These are phyloP conservation scores for Lysiphlebus fabarum DNA, from an alignment of 1,140 invertebrate genomes.

Conservation along the genomic window DNA sequence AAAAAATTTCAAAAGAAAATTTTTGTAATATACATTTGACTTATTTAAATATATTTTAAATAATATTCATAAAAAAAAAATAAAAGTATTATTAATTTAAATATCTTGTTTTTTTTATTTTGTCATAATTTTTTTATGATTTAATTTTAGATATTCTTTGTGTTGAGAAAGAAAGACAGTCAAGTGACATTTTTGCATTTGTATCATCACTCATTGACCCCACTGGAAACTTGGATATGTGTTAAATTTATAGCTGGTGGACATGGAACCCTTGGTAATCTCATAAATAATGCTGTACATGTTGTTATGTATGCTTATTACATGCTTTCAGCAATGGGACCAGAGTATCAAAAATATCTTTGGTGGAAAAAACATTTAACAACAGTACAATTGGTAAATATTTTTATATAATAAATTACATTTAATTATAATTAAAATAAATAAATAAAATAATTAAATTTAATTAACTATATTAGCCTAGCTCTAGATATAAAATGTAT, in stretches of 20 bases:
- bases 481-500: too few relatives aligned
- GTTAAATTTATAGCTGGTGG: constrained; percentile 93
- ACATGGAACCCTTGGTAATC: constrained; percentile 86
- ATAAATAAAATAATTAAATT: too few relatives aligned
- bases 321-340: constrained; percentile 86
- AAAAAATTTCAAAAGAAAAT: too few relatives aligned
- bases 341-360: constrained; percentile 84
- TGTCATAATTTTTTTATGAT: constrained; percentile 12
- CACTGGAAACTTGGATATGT: constrained; percentile 91
- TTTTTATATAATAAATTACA: too few relatives aligned
- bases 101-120: background rate
- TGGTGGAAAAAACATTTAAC: constrained; percentile 97
- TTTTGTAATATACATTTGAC: too few relatives aligned
- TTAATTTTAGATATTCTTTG: constrained; percentile 82
- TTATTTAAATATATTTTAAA: too few relatives aligned
- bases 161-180: constrained; percentile 86
- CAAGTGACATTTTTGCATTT: constrained; percentile 91
- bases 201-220: constrained; percentile 93
- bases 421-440: background rate
- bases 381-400: constrained; percentile 84
- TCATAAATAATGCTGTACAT: constrained; percentile 92
- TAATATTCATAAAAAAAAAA: background rate
- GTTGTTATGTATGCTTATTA: constrained; percentile 94
- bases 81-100: background rate
- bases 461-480: too few relatives aligned